Conservation (phyloP, 2,797 vertebrate genomes). For the Halcyon chelicuti region DNA sequence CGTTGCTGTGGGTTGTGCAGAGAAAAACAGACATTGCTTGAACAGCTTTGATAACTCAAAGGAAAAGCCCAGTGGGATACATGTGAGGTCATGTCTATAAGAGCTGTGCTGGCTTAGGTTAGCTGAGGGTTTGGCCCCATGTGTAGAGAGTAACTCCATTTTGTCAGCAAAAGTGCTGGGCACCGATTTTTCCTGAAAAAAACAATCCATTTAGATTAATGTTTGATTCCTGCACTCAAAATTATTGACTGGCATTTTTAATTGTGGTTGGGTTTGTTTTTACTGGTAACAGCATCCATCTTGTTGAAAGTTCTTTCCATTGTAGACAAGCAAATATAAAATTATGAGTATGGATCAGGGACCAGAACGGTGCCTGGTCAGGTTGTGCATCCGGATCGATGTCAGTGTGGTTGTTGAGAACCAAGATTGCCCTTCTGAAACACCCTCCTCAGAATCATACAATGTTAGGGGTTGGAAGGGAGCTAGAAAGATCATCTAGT, state of each 20-base stretch:
- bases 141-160: background rate
- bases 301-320: background rate
- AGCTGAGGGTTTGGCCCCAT: background rate
- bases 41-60: constrained; percentile 15
- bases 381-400: background rate
- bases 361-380: background rate
- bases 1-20: background rate
- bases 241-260: constrained; percentile 10
- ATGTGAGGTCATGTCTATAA: constrained; percentile 3
- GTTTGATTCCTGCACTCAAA: background rate
- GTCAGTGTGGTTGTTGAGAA: background rate
- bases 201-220: background rate
- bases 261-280: constrained; percentile 3
- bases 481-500: too few relatives aligned
- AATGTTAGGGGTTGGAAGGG: too few relatives aligned
- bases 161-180: background rate
- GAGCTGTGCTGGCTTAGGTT: background rate
- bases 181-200: background rate
- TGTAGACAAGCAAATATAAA: background rate
- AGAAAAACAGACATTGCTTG: background rate
- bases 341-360: background rate
- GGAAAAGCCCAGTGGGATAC: background rate
- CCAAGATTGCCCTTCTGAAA: background rate
- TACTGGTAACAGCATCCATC: background rate
- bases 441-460: accelerated